A percentile compares a stretch with the other conserved stretches of the same genome.
Conservation (phyloP, 2,797 vertebrate species). For the Acipenser oxyrinchus region DNA sequence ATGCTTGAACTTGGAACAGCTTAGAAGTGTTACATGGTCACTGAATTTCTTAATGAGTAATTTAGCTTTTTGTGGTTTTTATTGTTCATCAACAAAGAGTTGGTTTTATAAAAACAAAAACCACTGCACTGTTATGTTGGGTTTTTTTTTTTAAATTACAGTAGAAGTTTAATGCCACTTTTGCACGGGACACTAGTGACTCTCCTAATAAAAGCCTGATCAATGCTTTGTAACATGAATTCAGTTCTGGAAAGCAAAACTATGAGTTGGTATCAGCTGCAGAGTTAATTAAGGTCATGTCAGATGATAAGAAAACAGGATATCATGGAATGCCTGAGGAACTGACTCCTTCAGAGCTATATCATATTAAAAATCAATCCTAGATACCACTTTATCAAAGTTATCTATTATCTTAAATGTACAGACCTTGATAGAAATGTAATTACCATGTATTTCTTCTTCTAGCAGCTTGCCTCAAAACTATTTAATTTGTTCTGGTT, state of each 20-base stretch:
- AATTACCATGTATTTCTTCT: not conserved
- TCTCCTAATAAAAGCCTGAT: too few species aligned
- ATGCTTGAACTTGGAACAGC: too few species aligned
- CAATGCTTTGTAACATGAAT: not conserved
- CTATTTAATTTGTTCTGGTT: too few species aligned
- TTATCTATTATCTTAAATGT: conserved; percentile 7
- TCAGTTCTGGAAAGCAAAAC: not conserved
- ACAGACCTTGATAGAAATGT: not conserved
- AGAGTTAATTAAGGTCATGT: not conserved
- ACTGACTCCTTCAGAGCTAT: not conserved
- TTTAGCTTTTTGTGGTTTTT: too few species aligned
- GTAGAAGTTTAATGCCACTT: too few species aligned
- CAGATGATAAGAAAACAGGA: conserved; percentile 1
- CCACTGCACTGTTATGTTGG: too few species aligned
- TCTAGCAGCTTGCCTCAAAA: not conserved
- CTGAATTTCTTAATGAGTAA: too few species aligned
- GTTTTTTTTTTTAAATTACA: too few species aligned
- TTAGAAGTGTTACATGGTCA: too few species aligned
- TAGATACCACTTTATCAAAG: conserved; percentile 6
- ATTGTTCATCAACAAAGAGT: too few species aligned
- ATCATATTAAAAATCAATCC: conserved; percentile 11
- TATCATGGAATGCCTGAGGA: not conserved
- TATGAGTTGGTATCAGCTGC: not conserved
- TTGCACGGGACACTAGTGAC: too few species aligned
- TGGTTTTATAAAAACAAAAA: too few species aligned